Evolutionary conservation across 2,797 vertebrate species (phyloP).

Genomic region (Sebastes itinus): DNA sequence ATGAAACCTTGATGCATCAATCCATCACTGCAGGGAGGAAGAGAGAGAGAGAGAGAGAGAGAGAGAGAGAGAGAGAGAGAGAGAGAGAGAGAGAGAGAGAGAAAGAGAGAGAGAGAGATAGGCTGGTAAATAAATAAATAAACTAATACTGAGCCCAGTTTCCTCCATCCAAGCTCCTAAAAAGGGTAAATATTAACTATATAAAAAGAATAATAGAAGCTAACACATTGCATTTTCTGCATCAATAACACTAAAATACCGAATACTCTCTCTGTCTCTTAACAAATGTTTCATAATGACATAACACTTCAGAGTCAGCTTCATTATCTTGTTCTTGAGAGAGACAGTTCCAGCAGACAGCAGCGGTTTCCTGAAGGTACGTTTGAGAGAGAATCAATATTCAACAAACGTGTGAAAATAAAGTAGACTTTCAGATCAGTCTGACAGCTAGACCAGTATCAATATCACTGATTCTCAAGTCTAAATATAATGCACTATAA

Average conservation of each 20-base stretch:
- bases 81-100: not conserved
- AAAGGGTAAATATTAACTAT: not conserved
- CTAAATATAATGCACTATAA: not conserved
- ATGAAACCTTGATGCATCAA: conserved; percentile 15
- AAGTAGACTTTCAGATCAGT: not conserved
- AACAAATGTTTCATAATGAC: not conserved
- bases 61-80: not conserved
- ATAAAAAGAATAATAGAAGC: not conserved
- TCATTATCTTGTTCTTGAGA: not conserved
- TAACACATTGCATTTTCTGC: not conserved
- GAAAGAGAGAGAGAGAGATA: not conserved
- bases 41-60: not conserved
- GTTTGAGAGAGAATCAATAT: not conserved
- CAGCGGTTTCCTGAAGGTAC: not conserved
- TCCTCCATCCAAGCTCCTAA: not conserved
- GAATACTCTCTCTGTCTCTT: not conserved
- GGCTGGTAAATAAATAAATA: not conserved
- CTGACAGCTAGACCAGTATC: not conserved
- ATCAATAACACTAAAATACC: not conserved
- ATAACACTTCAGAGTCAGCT: not conserved
- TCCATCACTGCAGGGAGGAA: not conserved
- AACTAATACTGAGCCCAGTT: not conserved
- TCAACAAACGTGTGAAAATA: not conserved
- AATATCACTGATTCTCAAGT: not conserved
- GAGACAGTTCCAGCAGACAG: not conserved